Evolutionary conservation across 2,888 invertebrate species (phyloP), one percentile per base, ranked within the genome.

Genomic region (Galeruca laticollis): DNA sequence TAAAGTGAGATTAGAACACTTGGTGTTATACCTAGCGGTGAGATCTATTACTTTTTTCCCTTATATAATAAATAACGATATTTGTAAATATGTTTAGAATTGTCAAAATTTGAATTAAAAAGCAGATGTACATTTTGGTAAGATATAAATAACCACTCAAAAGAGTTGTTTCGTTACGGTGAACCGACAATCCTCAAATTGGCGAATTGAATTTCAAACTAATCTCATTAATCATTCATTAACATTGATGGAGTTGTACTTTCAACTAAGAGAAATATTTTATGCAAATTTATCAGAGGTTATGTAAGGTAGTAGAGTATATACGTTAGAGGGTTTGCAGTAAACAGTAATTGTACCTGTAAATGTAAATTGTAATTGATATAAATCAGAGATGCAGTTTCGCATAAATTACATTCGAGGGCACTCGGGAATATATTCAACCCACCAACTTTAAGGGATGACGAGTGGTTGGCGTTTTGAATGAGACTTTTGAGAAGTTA

Each of bases 281-380:
- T 61, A 61, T 61, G 61, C 33, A 61, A 61, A 61, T 61, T 35
- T 47, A 11, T 60, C 43, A 61, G 35, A 61, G 56, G 37, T 63
- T 63, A 52, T 11, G 40, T 26, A 37, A 63, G 63, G 63, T 63
- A n/a, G n/a, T n/a, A n/a, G n/a, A n/a, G n/a, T n/a, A n/a, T n/a
- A 63, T 54, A 63, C 56, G 31, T 40, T 60, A 13, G 57, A 57
- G 49, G 35, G 37, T 35, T 65, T 66, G 59, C 49, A 66, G 66
- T 65, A 72, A 72, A 72, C 69, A 43, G 56, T 67, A 66, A 69
- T 69, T 72, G 69, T 62, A 60, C 51, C 62, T 54, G 60, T 63
- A 60, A 54, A 67, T 69, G 60, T 63, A 69, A 67, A 71, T 68
- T 66, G 63, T 62, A 69, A 59, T 49, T 40, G 11, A 64, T 64